Conservation (phyloP, 2,888 invertebrate species). For the Clivina fossor region DNA sequence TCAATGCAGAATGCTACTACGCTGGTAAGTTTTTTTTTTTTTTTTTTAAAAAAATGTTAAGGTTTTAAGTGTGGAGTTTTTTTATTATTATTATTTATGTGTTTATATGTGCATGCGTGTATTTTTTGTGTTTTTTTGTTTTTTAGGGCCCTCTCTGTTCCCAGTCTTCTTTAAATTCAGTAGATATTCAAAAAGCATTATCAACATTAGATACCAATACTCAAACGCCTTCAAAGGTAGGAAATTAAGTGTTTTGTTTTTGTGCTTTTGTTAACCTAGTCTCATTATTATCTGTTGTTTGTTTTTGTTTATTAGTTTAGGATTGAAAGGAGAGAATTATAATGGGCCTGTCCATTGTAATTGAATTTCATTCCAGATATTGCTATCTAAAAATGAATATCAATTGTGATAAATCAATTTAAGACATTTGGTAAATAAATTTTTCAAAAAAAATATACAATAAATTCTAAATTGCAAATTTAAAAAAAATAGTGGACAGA, state of each 20-base stretch:
- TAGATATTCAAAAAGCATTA: conserved; percentile 22
- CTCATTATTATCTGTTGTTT: neutral
- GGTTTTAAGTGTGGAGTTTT: conserved; percentile 8
- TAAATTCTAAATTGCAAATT: too few relatives aligned
- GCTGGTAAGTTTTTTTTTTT: conserved; percentile 24
- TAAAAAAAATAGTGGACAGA: too few relatives aligned
- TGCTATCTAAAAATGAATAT: too few relatives aligned
- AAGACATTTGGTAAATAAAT: too few relatives aligned
- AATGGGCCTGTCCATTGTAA: too few relatives aligned
- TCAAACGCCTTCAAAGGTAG: conserved; percentile 6
- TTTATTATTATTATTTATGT: conserved; percentile 4
- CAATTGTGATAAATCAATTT: too few relatives aligned
- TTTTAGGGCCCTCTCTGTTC: conserved; percentile 62
- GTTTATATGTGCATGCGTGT: conserved; percentile 18
- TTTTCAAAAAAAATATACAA: too few relatives aligned
- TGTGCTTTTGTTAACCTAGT: neutral
- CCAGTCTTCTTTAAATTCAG: conserved; percentile 57
- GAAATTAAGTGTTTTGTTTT: neutral
- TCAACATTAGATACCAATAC: conserved; percentile 13
- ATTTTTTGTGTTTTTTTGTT: conserved; percentile 29
- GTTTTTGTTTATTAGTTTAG: neutral
- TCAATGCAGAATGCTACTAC: conserved; percentile 47
- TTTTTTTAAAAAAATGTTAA: neutral
- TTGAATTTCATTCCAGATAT: too few relatives aligned
- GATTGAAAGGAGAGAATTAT: too few relatives aligned